These are phyloP conservation scores for Eudasyphora cyanicolor DNA, from an alignment of 2,888 invertebrate species.

Conservation along the genomic window DNA sequence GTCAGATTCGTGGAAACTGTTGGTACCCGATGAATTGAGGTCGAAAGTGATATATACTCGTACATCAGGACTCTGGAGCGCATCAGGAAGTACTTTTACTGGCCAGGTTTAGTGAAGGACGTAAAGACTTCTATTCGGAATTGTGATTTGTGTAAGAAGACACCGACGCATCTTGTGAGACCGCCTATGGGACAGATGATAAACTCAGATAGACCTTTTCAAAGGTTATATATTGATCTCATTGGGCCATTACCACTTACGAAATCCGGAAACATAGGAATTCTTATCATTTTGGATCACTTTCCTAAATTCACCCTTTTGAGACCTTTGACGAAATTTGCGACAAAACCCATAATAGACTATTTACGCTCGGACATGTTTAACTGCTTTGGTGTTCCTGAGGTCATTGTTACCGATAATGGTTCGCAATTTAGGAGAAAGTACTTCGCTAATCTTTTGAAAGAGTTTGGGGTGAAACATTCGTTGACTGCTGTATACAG, in stretches of 20 bases:
- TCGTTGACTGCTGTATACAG: no score
- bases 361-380: no score
- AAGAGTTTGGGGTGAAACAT: no score
- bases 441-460: no score
- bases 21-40: constrained; percentile 35
- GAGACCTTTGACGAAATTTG: no score
- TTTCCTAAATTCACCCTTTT: no score
- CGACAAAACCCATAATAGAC: no score
- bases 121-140: constrained; percentile 16
- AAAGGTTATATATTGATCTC: constrained; percentile 38
- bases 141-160: constrained; percentile 30
- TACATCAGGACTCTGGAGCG: constrained; percentile 43
- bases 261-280: constrained; percentile 20
- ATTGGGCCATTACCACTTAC: constrained; percentile 28
- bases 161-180: constrained; percentile 3
- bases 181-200: constrained; percentile 22
- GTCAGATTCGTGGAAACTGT: constrained; percentile 47
- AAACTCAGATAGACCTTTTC: constrained; percentile 22
- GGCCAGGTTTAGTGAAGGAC: constrained; percentile 33
- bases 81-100: constrained; percentile 31
- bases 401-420: no score
- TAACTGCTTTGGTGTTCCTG: no score
- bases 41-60: background rate
- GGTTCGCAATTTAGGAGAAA: no score
- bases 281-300: background rate